A percentile compares a stretch with the other conserved stretches of the same genome.
phyloP scores from a whole-genome alignment of 2,888 invertebrate species.

The Trachelus stipa region DNA sequence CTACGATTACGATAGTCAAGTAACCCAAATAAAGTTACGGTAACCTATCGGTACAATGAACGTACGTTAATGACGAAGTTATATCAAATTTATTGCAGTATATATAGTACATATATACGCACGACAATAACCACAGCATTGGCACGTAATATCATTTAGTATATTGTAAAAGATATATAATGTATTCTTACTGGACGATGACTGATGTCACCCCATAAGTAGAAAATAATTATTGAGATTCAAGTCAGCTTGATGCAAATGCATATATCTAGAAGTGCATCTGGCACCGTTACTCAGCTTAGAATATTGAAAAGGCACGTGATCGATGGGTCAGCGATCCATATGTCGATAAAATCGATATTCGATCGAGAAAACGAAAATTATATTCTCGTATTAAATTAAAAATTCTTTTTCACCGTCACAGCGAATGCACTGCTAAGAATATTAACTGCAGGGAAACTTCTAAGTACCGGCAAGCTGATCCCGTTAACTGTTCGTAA shows the following conservation, averaged over 20 bases:
- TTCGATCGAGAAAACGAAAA: neutral
- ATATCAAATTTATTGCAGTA: neutral
- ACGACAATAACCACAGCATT: neutral
- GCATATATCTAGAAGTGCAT: neutral
- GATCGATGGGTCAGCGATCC: neutral
- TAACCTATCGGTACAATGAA: neutral
- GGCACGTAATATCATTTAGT: neutral
- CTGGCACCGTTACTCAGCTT: neutral
- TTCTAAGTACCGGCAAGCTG: neutral
- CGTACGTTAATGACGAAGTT: neutral
- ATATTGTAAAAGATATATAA: neutral
- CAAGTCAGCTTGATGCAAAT: neutral
- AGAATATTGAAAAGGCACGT: neutral
- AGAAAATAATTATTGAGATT: neutral
- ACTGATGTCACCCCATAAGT: neutral
- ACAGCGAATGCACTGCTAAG: neutral
- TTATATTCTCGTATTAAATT: neutral
- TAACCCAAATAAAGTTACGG: neutral
- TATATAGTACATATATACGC: neutral
- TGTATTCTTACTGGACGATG: neutral
- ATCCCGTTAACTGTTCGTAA: conserved; percentile 14
- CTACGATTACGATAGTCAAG: neutral
- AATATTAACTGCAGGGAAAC: neutral
- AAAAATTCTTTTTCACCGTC: neutral
- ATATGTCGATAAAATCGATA: neutral